Conservation (phyloP, 2,113 vertebrate species). For the Heloderma charlesbogerti region DNA sequence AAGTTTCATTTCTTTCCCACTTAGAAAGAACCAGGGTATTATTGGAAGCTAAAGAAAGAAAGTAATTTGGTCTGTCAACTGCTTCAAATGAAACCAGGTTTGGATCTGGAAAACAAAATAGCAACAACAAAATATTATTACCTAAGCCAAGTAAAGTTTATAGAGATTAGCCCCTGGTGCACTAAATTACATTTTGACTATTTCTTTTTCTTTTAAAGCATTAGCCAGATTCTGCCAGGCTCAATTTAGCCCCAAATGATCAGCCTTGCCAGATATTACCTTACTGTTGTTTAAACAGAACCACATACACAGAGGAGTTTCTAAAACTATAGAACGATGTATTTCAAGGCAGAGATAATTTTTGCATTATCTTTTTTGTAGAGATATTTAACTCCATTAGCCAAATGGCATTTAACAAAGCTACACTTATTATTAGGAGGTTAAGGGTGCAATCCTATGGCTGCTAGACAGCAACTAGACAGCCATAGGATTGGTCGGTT, state of each 20-base stretch:
- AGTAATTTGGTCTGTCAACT: slow-evolving; percentile 92
- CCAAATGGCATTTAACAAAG: slow-evolving; percentile 34
- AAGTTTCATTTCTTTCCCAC: slow-evolving; percentile 82
- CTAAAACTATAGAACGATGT: background rate
- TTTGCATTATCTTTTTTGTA: too few relatives aligned
- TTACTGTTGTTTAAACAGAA: background rate
- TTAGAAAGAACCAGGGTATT: slow-evolving; percentile 85
- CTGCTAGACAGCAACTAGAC: too few relatives aligned
- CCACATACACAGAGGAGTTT: background rate
- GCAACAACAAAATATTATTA: slow-evolving; percentile 10
- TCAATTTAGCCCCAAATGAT: background rate
- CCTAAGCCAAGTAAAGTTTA: background rate
- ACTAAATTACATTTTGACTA: background rate
- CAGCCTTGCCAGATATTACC: background rate
- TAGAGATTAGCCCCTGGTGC: background rate
- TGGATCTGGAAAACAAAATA: slow-evolving; percentile 79
- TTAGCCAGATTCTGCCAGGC: background rate
- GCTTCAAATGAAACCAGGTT: slow-evolving; percentile 90
- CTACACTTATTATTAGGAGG: slow-evolving; percentile 21
- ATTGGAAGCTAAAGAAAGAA: slow-evolving; percentile 78
- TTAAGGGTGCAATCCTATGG: too few relatives aligned
- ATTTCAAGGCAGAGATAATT: slow-evolving; percentile 36
- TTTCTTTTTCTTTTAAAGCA: background rate
- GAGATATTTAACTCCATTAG: slow-evolving; percentile 37
- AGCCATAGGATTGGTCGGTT: too few relatives aligned